A percentile compares a stretch with the other conserved stretches of the same genome.
Conservation (phyloP, 1,140 invertebrate genomes). For the Hypothenemus hampei region DNA sequence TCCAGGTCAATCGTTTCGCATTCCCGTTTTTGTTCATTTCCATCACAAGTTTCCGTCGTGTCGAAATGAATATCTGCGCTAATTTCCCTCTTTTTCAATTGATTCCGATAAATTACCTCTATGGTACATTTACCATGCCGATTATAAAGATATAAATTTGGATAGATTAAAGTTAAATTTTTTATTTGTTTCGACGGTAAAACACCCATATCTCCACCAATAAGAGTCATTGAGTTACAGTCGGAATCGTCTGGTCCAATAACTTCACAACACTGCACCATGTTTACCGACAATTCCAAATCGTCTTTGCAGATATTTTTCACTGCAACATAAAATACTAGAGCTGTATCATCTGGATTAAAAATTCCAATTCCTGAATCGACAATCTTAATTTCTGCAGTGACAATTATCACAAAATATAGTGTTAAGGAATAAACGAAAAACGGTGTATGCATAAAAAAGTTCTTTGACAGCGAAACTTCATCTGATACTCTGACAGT, state of each 20-base stretch:
- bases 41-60: conserved; percentile 5
- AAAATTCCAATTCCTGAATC: conserved; percentile 19
- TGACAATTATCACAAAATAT: too few relatives aligned
- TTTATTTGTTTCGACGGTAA: conserved; percentile 15
- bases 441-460: too few relatives aligned
- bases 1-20: conserved; percentile 27
- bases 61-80: conserved; percentile 20
- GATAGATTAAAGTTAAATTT: conserved; percentile 30
- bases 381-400: conserved; percentile 11
- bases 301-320: conserved; percentile 25
- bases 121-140: conserved; percentile 23
- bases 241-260: conserved; percentile 9
- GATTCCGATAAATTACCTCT: conserved; percentile 17
- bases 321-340: conserved; percentile 26
- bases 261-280: conserved; percentile 27
- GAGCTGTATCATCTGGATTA: conserved; percentile 22
- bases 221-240: conserved; percentile 25
- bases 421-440: too few relatives aligned
- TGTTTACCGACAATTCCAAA: conserved; percentile 21
- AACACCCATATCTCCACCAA: conserved; percentile 28
- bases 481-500: too few relatives aligned
- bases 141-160: conserved; percentile 25
- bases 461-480: too few relatives aligned
- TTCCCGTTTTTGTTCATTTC: not conserved
- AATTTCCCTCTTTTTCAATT: conserved; percentile 15